Base-by-base conservation (phyloP, 2,113 vertebrate species). In the Rhinogobius similis region DNA sequence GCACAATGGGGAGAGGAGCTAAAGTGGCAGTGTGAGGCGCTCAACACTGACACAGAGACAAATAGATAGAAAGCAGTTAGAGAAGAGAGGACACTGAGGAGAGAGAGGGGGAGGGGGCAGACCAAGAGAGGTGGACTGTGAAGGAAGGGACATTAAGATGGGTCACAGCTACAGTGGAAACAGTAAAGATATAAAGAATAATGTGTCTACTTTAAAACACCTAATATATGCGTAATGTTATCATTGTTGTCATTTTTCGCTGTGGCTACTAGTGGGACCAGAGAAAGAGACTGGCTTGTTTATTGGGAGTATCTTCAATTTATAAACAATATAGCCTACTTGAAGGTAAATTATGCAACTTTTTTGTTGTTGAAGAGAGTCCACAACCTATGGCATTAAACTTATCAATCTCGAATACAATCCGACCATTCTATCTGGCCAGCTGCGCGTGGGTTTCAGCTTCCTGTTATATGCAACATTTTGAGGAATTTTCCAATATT, bases 11-110 rank as follows among this genome's bases (percentile, higher is more conserved):
- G 75, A 87, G 84, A 86, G 87, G 78, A 77, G 79, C 87, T 86
- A 88, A 91, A 90, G 90, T 89, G 88, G 77, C 73, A 55, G 69
- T 83, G 80, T 82, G 80, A 86, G 83, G 86, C 77, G 85, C 70
- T 29, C 72, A 82, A 73, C 86, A 69, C 82, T 86, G 90, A 91
- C 90, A 90, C 83, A 11, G 88, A 91, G 87, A 90, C 90, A 89
- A 91, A 91, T 88, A 89, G 89, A 91, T 87, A 84, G 88, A 89
- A 89, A 87, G 83, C 86, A 89, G 90, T 88, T 87, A 87, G 81
- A 72, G 78, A 82, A 72, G 73, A 82, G 66, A 76, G 68, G 72
- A 79, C 78, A 68, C 66, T 14, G 75, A 64, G 81, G 73, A 75
- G 78, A 73, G 29, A 53, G 41, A 38, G 55, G 43, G 53, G 66